These are phyloP conservation scores for Spinus pinus DNA, from an alignment of 2,797 vertebrate species.

Conservation along the genomic window DNA sequence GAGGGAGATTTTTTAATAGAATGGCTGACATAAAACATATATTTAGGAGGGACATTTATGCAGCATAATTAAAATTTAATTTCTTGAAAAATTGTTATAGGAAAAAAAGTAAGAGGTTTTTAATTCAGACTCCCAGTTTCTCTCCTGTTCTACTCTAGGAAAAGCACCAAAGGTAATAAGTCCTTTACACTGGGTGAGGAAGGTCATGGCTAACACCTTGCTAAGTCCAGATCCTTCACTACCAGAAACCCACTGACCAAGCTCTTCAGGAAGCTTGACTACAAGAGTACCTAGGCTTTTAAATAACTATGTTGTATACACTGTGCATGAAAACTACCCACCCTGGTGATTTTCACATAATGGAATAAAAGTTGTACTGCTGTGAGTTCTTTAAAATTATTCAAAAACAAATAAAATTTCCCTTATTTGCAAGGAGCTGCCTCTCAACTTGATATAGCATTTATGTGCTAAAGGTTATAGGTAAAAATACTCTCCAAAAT, in stretches of 20 bases:
- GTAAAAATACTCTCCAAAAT: neutral
- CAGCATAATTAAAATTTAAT: neutral
- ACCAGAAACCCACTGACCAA: neutral
- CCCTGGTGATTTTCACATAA: neutral
- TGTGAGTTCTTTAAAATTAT: neutral
- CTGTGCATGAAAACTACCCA: neutral
- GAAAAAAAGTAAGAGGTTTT: neutral
- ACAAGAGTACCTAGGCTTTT: neutral
- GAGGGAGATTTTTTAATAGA: neutral
- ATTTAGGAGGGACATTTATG: neutral
- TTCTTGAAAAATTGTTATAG: neutral
- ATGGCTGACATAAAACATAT: neutral
- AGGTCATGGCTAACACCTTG: rapidly evolving
- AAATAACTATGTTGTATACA: neutral
- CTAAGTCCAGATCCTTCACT: neutral
- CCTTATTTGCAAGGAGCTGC: neutral
- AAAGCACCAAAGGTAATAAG: neutral
- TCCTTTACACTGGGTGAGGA: neutral
- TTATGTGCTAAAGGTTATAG: neutral
- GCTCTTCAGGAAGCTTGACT: neutral
- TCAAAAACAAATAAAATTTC: neutral
- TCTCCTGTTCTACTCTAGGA: neutral
- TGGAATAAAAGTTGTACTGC: neutral
- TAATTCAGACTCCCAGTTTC: neutral
- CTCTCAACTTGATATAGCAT: neutral